Conservation (phyloP, 2,888 invertebrate genomes). For the Noctua comes region DNA sequence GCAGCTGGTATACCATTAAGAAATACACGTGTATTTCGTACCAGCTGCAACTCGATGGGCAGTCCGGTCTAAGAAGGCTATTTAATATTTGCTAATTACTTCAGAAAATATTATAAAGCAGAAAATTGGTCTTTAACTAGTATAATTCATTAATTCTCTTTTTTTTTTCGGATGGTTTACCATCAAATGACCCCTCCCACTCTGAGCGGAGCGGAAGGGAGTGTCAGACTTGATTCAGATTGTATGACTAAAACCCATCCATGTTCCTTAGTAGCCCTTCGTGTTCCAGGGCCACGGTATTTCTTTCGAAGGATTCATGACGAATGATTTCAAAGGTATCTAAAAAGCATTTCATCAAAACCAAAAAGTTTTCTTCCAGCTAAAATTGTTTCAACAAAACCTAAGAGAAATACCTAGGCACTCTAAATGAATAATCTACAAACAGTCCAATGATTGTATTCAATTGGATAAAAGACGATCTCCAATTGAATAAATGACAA, state of each 20-base stretch:
- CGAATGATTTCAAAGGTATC: not conserved
- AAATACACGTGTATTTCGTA: slow-evolving; percentile 10
- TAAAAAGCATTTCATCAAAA: not conserved
- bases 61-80: not conserved
- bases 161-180: too few relatives aligned
- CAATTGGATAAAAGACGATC: slow-evolving; percentile 36
- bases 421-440: slow-evolving; percentile 16
- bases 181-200: too few relatives aligned
- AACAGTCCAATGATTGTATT: slow-evolving; percentile 8
- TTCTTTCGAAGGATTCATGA: not conserved
- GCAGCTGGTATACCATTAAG: not conserved
- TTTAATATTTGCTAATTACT: not conserved
- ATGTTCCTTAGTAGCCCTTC: too few relatives aligned
- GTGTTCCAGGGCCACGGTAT: too few relatives aligned
- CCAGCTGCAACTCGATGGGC: not conserved
- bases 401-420: not conserved
- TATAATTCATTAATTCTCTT: not conserved
- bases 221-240: too few relatives aligned
- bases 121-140: not conserved
- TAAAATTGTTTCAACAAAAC: not conserved
- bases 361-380: not conserved
- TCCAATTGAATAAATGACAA: slow-evolving; percentile 44
- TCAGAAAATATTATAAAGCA: not conserved
- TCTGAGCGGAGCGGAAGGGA: too few relatives aligned
- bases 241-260: too few relatives aligned